phyloP scores from a whole-genome alignment of 2,888 invertebrate species.

The Bedellia somnulentella region DNA sequence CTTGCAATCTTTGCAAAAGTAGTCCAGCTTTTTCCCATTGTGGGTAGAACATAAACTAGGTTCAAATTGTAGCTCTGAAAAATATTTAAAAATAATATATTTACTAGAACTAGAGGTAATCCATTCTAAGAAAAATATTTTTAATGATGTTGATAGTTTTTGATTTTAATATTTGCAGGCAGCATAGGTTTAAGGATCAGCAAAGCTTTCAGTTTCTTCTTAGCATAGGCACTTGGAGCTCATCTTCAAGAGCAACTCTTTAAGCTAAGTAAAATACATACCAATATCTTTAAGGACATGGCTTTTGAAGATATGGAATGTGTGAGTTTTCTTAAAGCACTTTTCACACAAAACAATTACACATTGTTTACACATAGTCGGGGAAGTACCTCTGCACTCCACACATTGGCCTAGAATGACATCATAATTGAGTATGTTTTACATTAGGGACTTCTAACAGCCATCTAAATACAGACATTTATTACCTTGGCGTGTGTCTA shows the following conservation, averaged over 20 bases:
- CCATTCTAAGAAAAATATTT: too few species aligned
- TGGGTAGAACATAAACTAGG: constrained; percentile 27
- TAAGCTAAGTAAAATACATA: constrained; percentile 9
- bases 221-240: too few species aligned
- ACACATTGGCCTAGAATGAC: constrained; percentile 27
- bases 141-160: too few species aligned
- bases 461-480: too few species aligned
- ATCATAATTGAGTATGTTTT: neutral
- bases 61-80: constrained; percentile 17
- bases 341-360: constrained; percentile 28
- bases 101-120: too few species aligned
- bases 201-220: too few species aligned
- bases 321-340: constrained; percentile 44
- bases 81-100: too few species aligned
- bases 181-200: too few species aligned
- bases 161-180: too few species aligned
- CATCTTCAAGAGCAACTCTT: too few species aligned
- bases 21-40: constrained; percentile 30
- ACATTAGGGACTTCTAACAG: neutral
- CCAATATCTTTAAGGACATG: constrained; percentile 32
- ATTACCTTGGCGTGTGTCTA: constrained; percentile 23
- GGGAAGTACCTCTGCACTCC: constrained; percentile 28
- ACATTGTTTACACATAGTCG: constrained; percentile 44
- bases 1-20: constrained; percentile 39
- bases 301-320: constrained; percentile 41